A percentile compares a stretch with the other conserved stretches of the same genome.
Conservation (phyloP, 1,140 invertebrate species). For the Nilaparvata lugens region DNA sequence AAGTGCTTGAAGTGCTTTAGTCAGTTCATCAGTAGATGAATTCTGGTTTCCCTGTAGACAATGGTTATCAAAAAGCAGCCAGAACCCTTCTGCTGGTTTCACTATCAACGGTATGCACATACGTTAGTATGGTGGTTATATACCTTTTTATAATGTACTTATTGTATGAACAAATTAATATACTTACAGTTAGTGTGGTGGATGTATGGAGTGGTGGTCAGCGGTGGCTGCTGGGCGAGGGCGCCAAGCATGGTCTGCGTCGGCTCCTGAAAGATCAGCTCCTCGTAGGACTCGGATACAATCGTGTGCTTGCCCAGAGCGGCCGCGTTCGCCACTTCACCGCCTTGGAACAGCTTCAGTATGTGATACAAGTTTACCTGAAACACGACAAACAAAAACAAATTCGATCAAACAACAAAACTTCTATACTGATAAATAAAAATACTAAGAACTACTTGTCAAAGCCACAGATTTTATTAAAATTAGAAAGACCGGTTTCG, state of each 20-base stretch:
- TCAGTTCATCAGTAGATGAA: no score
- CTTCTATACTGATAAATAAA: background rate
- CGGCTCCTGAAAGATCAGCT: conserved; percentile 96
- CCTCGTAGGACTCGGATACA: conserved; percentile 92
- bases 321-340: conserved; percentile 45
- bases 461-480: no score
- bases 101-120: no score
- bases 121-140: conserved; percentile 8
- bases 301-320: conserved; percentile 63
- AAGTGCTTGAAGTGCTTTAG: no score
- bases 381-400: conserved; percentile 7
- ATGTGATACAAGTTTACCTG: conserved; percentile 94
- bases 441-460: no score
- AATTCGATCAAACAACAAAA: background rate
- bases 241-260: conserved; percentile 64
- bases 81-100: no score
- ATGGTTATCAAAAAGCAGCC: no score
- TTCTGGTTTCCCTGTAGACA: no score
- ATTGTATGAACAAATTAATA: conserved; percentile 19
- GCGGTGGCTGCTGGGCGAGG: conserved; percentile 52
- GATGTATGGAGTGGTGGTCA: conserved; percentile 64
- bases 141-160: conserved; percentile 12
- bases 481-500: no score
- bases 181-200: conserved; percentile 91
- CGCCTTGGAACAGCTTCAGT: conserved; percentile 86